Percentiles rank a stretch among this genome's conserved stretches.
Conservation (phyloP, 1,140 invertebrate species). For the Drosophila obscura region DNA sequence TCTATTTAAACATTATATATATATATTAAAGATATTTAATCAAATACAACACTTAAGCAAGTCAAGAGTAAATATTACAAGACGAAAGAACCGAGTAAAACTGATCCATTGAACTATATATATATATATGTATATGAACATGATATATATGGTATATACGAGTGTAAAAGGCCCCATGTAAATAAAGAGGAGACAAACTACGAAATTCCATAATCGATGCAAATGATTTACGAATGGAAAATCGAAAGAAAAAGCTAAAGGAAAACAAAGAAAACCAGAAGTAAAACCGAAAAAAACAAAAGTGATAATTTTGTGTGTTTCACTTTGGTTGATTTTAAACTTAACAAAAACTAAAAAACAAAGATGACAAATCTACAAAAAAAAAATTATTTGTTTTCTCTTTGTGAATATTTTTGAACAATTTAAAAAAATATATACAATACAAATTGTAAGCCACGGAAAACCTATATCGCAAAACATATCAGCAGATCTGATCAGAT, state of each 20-base stretch:
- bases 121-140: constrained; percentile 38
- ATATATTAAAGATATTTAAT: constrained; percentile 55
- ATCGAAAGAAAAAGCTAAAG: constrained; percentile 24
- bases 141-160: constrained; percentile 21
- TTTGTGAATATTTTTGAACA: constrained; percentile 69
- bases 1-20: constrained; percentile 50
- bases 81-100: constrained; percentile 38
- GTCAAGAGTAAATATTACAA: constrained; percentile 39
- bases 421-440: constrained; percentile 53
- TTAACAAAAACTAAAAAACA: constrained; percentile 29
- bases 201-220: constrained; percentile 69
- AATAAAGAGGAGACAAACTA: constrained; percentile 77
- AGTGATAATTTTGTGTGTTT: constrained; percentile 68
- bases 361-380: constrained; percentile 20
- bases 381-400: constrained; percentile 37
- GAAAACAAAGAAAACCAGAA: constrained; percentile 16
- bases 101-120: constrained; percentile 80
- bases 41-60: constrained; percentile 41
- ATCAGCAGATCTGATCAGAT: constrained; percentile 57
- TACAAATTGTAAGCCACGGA: constrained; percentile 53
- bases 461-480: constrained; percentile 73
- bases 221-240: constrained; percentile 54
- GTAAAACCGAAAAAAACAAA: constrained; percentile 34
- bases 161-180: constrained; percentile 60
- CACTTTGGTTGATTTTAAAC: constrained; percentile 46